Base-by-base conservation (phyloP, 2,113 vertebrate genomes). In the Tychaedon coryphoeus region DNA sequence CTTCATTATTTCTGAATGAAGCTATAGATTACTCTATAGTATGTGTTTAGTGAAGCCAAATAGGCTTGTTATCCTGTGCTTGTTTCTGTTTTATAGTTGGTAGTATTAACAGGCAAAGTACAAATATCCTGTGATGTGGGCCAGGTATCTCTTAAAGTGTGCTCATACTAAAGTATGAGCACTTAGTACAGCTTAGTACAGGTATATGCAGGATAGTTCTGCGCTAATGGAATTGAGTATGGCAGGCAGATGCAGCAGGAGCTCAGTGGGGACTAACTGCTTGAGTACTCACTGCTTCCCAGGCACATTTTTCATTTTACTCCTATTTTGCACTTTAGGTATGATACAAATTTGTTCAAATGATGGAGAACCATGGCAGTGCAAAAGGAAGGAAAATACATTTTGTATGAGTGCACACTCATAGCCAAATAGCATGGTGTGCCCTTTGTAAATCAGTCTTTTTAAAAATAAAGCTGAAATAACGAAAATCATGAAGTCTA, bases 141-240 rank as follows among this genome's bases (percentile, higher is more conserved):
- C 43, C 13, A 4, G 22, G 19, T 84, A 8, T 56, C 20, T 69
- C 43, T 51, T 47, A 20, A 7, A 10, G 24, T 25, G 38, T 33
- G 34, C 58, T 72, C 28, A 3, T 36, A 8, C 40, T 75, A 0
- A 81, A 75, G 66, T 78, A 50, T 25, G 24, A 50, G 48, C 48
- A 14, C 48, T 50, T 50, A 50, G 48, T 47, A 22, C 45, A 47
- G 20, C 53, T 75, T 25, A 12, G 56, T 31, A 9, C 26, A 74
- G 65, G 25, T 19, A 8, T 47, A 11, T n/a, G 77, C 66, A 53
- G 70, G 62, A 19, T 6, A 61, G 33, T 61, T 76, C 58, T 57
- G 14, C 0, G 0, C 66, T 94, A 29, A 19, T 6, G 3, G 62
- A 60, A 19, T 14, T 69, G 45, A 62, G 40, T 28, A 5, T 5